Conservation (phyloP, 2,113 vertebrate genomes). For the Piaya cayana region DNA sequence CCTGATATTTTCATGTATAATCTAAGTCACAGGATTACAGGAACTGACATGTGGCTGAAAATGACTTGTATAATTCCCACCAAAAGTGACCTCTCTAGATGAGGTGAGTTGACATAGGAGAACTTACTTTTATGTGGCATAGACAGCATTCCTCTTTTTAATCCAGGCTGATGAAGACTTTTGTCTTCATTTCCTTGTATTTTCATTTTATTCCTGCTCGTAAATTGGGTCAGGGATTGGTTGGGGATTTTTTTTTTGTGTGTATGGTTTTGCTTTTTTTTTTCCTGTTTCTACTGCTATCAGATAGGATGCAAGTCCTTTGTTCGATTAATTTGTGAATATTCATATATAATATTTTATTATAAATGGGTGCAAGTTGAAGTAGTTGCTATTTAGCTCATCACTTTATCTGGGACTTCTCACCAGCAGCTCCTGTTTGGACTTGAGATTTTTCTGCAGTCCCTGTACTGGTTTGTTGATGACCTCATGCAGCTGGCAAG, state of each 20-base stretch:
- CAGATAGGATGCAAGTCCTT: accelerated
- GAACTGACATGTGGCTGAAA: background rate
- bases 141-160: background rate
- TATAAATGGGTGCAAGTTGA: background rate
- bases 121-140: background rate
- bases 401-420: background rate
- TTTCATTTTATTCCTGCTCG: background rate
- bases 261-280: background rate
- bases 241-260: background rate
- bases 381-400: background rate
- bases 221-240: background rate
- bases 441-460: background rate
- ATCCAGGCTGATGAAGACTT: background rate
- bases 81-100: background rate
- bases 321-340: background rate
- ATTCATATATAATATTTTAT: background rate
- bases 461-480: background rate
- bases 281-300: background rate
- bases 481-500: conserved; percentile 63
- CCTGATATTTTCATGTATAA: background rate
- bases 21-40: background rate
- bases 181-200: background rate
- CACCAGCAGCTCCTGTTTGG: background rate
- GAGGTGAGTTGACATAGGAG: background rate
- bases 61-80: background rate